These are phyloP conservation scores for Marronus borbonicus DNA, from an alignment of 2,888 invertebrate genomes.

Conservation along the genomic window DNA sequence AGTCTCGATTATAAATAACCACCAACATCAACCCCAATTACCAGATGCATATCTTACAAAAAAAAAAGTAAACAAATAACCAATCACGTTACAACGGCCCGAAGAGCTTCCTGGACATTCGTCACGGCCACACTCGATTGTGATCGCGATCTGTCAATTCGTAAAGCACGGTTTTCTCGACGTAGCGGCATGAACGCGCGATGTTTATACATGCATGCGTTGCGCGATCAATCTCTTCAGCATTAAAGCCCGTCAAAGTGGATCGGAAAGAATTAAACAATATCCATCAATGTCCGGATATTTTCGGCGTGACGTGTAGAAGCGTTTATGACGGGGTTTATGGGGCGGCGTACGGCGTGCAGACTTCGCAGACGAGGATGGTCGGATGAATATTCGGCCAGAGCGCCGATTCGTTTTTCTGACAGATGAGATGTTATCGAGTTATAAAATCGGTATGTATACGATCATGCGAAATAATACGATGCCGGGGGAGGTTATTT, in stretches of 20 bases:
- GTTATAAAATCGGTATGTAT: conserved; percentile 3
- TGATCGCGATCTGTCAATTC: background rate
- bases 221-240: conserved; percentile 29
- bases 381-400: background rate
- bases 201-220: background rate
- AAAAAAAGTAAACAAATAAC: too few relatives aligned
- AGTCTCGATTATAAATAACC: too few relatives aligned
- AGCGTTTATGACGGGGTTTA: conserved; percentile 11
- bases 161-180: background rate
- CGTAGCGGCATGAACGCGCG: background rate
- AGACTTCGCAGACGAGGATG: background rate
- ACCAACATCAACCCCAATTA: too few relatives aligned
- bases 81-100: too few relatives aligned
- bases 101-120: too few relatives aligned
- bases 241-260: conserved; percentile 31
- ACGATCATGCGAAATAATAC: background rate
- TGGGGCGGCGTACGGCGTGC: background rate
- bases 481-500: background rate
- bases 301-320: background rate
- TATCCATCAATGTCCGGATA: conserved; percentile 35
- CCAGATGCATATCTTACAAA: too few relatives aligned
- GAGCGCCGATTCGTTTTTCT: conserved; percentile 6
- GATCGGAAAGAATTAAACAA: conserved; percentile 34
- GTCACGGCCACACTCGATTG: too few relatives aligned
- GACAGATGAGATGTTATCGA: conserved; percentile 29